Base-by-base conservation (phyloP, 2,888 invertebrate species). In the Sicus ferrugineus region DNA sequence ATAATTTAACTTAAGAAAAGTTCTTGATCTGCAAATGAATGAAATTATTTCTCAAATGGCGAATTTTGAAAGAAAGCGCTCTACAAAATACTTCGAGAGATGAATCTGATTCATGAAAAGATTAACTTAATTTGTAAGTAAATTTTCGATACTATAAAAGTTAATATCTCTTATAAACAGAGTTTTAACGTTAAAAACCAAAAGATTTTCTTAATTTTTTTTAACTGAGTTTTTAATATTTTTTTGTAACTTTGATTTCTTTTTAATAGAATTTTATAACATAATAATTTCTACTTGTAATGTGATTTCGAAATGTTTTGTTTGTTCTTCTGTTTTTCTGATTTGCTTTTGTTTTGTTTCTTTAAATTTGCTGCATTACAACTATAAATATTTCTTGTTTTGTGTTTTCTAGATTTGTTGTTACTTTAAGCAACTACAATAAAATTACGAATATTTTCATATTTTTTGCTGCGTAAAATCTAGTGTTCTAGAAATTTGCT, bases 401-500 rank as follows among this genome's bases (percentile, higher is more conserved):
- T 62, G 26, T 31, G 58, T 62, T 16, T 52, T 65, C 30, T 65
- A 54, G 54, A 23, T 63, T 63, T 46, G 2, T 48, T 48, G 11
- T 5, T 52, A 16, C 42, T n/a, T n/a, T n/a, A 42, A 54, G 54
- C 54, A 54, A 54, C 54, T 23, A 21, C 34, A 3, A 2, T 11
- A 34, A 59, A 42, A 42, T 34, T 34, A 1, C 14, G 34, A 9
- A 14, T 7, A 9, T 7, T 9, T 34, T 34, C 9, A 50, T 46
- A 28, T 42, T 67, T 67, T 31, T 58, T 58, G 19, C 66, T 14
- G n/a, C n/a, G 19, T 30, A 63, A 26, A 56, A 58, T 72, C 75
- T 80, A 84, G 73, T 83, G 78, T 79, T 83, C 84, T 79, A 85
- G 78, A 83, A 83, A 85, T 84, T 85, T 84, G 79, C 80, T 84